Percentiles rank a stretch among this genome's conserved stretches.
Conservation (phyloP, 2,113 vertebrate genomes). For the Choloepus hoffmanni region DNA sequence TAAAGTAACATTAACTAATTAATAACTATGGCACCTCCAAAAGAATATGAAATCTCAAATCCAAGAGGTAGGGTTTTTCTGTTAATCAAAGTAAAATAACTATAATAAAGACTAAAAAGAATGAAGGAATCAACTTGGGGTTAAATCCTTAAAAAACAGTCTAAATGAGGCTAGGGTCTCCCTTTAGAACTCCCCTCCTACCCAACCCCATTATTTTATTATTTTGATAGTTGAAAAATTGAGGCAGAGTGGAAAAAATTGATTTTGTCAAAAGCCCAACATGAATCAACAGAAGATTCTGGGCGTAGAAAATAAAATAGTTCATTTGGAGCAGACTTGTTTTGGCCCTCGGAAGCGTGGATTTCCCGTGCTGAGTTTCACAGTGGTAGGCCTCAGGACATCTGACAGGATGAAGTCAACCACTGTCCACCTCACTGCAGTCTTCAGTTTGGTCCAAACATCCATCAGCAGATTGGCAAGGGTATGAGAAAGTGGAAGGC, state of each 20-base stretch:
- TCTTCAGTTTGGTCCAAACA: background rate
- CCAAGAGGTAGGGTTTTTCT: background rate
- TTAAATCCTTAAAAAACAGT: background rate
- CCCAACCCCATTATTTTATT: background rate
- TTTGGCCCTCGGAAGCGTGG: background rate
- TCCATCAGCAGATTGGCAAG: background rate
- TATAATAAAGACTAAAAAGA: background rate
- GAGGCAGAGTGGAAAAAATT: background rate
- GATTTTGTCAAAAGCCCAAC: background rate
- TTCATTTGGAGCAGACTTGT: background rate
- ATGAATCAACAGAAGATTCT: background rate
- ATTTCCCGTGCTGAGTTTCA: background rate
- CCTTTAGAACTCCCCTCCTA: background rate
- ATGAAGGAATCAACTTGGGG: background rate
- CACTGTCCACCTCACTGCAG: background rate
- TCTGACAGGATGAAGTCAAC: background rate
- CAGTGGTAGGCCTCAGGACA: background rate
- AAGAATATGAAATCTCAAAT: conserved; percentile 48
- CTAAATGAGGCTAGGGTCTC: background rate
- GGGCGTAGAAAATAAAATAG: background rate
- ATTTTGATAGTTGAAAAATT: background rate
- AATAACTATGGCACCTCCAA: background rate
- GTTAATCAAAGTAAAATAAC: conserved; percentile 43
- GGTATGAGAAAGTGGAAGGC: background rate
- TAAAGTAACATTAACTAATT: conserved; percentile 11